These are phyloP conservation scores for Patella depressa DNA, from an alignment of 2,888 invertebrate genomes.

Conservation along the genomic window DNA sequence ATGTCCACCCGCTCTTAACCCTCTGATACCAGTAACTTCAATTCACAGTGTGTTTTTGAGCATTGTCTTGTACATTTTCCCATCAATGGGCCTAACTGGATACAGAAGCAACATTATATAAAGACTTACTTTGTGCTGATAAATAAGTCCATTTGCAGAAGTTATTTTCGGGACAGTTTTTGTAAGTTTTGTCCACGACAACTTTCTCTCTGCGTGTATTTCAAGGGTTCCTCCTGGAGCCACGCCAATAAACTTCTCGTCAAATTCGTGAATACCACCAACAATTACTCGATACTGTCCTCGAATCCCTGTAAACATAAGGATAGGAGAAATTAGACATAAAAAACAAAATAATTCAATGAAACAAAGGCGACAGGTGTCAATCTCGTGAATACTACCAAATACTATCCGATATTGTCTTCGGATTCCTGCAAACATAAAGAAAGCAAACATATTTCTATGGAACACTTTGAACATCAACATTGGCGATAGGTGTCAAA, in stretches of 20 bases:
- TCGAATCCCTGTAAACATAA: slow-evolving; percentile 23
- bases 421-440: slow-evolving; percentile 23
- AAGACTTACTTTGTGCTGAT: slow-evolving; percentile 29
- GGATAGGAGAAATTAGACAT: background rate
- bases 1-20: too few relatives aligned
- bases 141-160: slow-evolving; percentile 27
- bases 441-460: background rate
- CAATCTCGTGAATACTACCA: slow-evolving; percentile 32
- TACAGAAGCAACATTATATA: too few relatives aligned
- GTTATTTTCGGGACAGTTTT: slow-evolving; percentile 34
- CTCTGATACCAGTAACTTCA: too few relatives aligned
- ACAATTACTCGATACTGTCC: slow-evolving; percentile 26
- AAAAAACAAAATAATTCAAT: background rate
- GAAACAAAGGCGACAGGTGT: slow-evolving; percentile 16
- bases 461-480: background rate
- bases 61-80: too few relatives aligned
- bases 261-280: slow-evolving; percentile 33
- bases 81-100: too few relatives aligned
- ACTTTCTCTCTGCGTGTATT: slow-evolving; percentile 49
- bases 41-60: too few relatives aligned
- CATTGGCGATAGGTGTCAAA: slow-evolving; percentile 33
- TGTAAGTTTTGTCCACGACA: slow-evolving; percentile 52
- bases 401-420: slow-evolving; percentile 26
- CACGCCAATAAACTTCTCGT: slow-evolving; percentile 56
- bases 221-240: slow-evolving; percentile 46